phyloP scores from a whole-genome alignment of 2,797 vertebrate genomes.

The Gymnocypris eckloni region DNA sequence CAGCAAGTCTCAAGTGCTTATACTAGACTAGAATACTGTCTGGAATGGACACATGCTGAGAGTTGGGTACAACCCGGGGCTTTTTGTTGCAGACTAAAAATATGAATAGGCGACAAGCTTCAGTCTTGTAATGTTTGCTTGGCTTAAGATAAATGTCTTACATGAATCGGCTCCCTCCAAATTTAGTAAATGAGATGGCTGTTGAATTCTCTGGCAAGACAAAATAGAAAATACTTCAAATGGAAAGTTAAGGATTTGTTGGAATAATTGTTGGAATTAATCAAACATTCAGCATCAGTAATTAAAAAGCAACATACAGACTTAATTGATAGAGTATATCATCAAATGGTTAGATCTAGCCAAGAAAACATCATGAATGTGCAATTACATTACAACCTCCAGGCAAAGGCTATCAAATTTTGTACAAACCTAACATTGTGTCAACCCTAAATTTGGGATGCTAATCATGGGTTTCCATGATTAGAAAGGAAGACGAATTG shows the following conservation, averaged over 20 bases:
- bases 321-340: not conserved
- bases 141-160: conserved; percentile 18
- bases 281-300: conserved; percentile 19
- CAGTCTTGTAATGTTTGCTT: conserved; percentile 12
- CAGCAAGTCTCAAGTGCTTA: not conserved
- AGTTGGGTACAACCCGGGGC: not conserved
- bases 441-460: conserved; percentile 6
- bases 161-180: not conserved
- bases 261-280: conserved; percentile 26
- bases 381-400: conserved; percentile 3
- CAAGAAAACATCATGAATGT: not conserved
- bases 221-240: conserved; percentile 8
- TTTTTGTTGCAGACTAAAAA: not conserved
- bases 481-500: conserved; percentile 13
- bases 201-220: not conserved
- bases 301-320: conserved; percentile 9
- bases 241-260: not conserved
- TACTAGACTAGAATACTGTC: not conserved
- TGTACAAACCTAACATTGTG: conserved; percentile 2
- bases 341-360: conserved; percentile 1
- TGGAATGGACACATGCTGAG: not conserved
- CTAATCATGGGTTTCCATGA: conserved; percentile 21
- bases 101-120: not conserved
- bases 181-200: conserved; percentile 1
- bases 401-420: conserved; percentile 6